Evolutionary conservation across 2,797 vertebrate species (phyloP).

Genomic region (Thamnophis elegans): DNA sequence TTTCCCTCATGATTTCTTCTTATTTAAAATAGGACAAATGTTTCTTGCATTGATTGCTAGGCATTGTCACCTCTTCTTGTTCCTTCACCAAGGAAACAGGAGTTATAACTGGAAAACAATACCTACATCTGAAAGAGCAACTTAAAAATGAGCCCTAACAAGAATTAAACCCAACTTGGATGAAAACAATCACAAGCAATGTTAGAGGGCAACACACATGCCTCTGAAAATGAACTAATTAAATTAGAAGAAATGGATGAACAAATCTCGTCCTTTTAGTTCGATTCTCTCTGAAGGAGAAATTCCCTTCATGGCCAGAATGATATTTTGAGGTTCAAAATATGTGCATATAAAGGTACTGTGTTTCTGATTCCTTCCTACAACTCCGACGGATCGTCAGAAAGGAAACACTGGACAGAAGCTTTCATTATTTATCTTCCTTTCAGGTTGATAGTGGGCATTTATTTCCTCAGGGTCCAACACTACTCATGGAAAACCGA

Average conservation of each 20-base stretch:
- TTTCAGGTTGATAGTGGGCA: background rate
- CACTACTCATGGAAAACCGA: background rate
- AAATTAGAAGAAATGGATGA: background rate
- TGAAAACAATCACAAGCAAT: background rate
- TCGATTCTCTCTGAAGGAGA: background rate
- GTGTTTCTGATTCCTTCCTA: background rate
- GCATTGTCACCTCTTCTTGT: background rate
- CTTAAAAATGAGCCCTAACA: background rate
- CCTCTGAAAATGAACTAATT: background rate
- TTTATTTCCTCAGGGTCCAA: background rate
- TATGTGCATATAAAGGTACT: background rate
- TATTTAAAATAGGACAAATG: background rate
- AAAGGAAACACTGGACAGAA: background rate
- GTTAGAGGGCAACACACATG: background rate
- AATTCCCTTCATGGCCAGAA: background rate
- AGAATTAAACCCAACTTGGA: background rate
- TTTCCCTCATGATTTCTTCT: background rate
- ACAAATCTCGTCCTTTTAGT: background rate
- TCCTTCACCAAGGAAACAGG: background rate
- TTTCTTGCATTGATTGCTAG: background rate
- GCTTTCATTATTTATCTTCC: background rate
- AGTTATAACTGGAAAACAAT: background rate
- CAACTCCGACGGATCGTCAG: background rate
- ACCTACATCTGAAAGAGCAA: background rate
- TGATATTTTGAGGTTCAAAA: background rate